Conservation (phyloP, 2,888 invertebrate genomes). For the Ligdia adustata region DNA sequence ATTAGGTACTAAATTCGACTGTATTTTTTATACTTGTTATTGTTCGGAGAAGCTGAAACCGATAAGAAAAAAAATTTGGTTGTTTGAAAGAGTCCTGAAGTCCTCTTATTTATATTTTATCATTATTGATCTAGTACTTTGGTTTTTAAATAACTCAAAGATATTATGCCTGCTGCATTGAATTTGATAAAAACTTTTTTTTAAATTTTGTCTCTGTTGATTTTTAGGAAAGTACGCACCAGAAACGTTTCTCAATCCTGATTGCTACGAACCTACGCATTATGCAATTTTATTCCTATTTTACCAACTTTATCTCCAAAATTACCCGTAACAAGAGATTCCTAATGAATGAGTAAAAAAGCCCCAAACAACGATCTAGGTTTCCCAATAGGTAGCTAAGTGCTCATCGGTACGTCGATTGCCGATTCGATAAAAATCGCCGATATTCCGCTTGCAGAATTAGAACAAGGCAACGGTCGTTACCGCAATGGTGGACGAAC, state of each 20-base stretch:
- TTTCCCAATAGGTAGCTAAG: slow-evolving; percentile 29
- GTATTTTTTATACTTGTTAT: too few relatives aligned
- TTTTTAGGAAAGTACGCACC: too few relatives aligned
- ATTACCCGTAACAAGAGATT: slow-evolving; percentile 6
- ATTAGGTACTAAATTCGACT: too few relatives aligned
- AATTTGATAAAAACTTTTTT: too few relatives aligned
- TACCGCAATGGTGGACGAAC: slow-evolving; percentile 36
- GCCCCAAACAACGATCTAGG: slow-evolving; percentile 25
- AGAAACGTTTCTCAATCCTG: neutral
- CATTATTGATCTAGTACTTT: too few relatives aligned
- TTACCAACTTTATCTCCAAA: slow-evolving; percentile 3
- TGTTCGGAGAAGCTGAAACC: too few relatives aligned
- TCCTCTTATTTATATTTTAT: too few relatives aligned
- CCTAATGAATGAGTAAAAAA: slow-evolving; percentile 13
- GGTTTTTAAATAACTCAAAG: too few relatives aligned
- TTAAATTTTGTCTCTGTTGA: too few relatives aligned
- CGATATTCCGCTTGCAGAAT: slow-evolving; percentile 58
- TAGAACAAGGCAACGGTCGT: slow-evolving; percentile 55
- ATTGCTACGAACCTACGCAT: neutral
- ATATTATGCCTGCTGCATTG: too few relatives aligned
- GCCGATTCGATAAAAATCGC: slow-evolving; percentile 50
- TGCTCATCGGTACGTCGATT: slow-evolving; percentile 32
- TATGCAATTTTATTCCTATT: neutral
- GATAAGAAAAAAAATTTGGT: too few relatives aligned
- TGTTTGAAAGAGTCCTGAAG: too few relatives aligned